Base-by-base conservation (phyloP, 1,140 invertebrate genomes). In the Euura saliciscinereae region DNA sequence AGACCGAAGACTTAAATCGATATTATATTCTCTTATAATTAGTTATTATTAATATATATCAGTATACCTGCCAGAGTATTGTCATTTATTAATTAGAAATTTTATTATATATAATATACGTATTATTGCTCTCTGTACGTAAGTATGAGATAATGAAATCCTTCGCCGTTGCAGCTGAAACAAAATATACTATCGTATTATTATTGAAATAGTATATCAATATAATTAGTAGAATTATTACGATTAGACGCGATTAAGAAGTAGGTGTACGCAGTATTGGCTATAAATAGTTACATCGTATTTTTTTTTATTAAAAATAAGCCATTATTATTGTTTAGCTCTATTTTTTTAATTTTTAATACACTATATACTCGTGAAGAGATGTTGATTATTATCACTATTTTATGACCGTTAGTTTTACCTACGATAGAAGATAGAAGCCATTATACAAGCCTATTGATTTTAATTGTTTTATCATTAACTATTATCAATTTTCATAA, bases 1-100 rank as follows among this genome's bases (percentile, higher is more conserved):
- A 92, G 92, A 78, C 92, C 91, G 6, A 90, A 88, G 77, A 88
- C 83, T 66, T 81, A 79, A 75, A 74, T 64, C 8, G 59, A 64
- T 64, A 64, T 10, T 67, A 3, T 65, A 68, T 71, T 42, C 71
- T 65, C 11, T 73, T 73, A 66, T 69, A 69, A 66, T 70, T 66
- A 42, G 45, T 45, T 66, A 66, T 43, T 64, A 64, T 28, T 28
- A 28, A 1, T 28, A 28, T 28, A 28, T 28, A 28, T 28, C 28
- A 28, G 28, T 28, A 28, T 28, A 28, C 28, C 28, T 28, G 28
- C 28, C 28, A 28, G 28, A 28, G 28, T 28, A 28, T 28, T 28
- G 28, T 28, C 28, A 28, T 28, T 28, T 28, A 28, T 28, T 28
- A 28, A 28, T 28, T 28, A 28, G 28, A 28, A 28, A 28, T 28